Percentiles rank a stretch among this genome's conserved stretches.
Evolutionary conservation across 2,797 vertebrate species (phyloP).

Genomic region (Fratercula arctica): DNA sequence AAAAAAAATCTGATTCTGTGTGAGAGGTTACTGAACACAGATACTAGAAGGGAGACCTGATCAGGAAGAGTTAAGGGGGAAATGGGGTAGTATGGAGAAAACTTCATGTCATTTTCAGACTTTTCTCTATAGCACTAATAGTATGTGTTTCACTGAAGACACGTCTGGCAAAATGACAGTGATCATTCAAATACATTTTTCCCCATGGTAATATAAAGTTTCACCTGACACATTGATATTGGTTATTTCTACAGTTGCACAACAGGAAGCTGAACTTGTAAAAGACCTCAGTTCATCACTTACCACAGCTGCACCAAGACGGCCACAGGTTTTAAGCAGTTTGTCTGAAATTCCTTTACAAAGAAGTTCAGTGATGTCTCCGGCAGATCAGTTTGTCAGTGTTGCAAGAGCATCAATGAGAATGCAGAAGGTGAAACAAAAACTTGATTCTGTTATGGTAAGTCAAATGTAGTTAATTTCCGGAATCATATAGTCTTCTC

Average conservation of each 20-base stretch:
- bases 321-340: slow-evolving; percentile 58
- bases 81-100: neutral
- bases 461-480: slow-evolving; percentile 47
- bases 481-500: neutral
- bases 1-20: neutral
- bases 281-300: slow-evolving; percentile 74
- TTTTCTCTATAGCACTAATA: neutral
- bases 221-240: slow-evolving; percentile 39
- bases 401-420: slow-evolving; percentile 83
- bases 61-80: neutral
- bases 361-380: slow-evolving; percentile 69
- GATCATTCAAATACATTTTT: neutral
- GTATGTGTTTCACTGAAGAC: neutral
- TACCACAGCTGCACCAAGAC: slow-evolving; percentile 69
- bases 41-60: neutral
- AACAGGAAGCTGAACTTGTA: slow-evolving; percentile 84
- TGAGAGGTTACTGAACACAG: neutral
- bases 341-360: slow-evolving; percentile 66
- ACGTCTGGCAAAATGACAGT: neutral
- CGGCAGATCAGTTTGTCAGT: slow-evolving; percentile 80
- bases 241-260: slow-evolving; percentile 81
- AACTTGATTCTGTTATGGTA: slow-evolving; percentile 91
- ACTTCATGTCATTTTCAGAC: neutral
- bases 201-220: neutral
- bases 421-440: slow-evolving; percentile 90